Evolutionary conservation across 2,888 invertebrate genomes (phyloP).

Genomic region (Dysmachus trigonus): DNA sequence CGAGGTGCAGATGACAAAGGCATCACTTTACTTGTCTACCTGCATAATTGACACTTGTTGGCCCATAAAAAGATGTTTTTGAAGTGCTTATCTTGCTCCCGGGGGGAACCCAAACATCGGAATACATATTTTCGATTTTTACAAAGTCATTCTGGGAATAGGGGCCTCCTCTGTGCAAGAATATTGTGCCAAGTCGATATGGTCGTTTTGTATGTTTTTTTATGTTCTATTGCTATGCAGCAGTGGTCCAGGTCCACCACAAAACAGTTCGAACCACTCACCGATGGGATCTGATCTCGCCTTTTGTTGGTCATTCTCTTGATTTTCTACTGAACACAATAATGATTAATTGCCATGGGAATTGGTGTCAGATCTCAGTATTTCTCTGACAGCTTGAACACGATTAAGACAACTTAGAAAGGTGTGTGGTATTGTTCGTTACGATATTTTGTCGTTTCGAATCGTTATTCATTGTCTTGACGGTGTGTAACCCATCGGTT

Average conservation of each 20-base stretch:
- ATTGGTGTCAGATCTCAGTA: slow-evolving; percentile 41
- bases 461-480: slow-evolving; percentile 24
- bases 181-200: not conserved
- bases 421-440: slow-evolving; percentile 39
- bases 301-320: slow-evolving; percentile 37
- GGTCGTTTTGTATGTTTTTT: no score
- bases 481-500: slow-evolving; percentile 6
- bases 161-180: slow-evolving; percentile 5
- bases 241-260: slow-evolving; percentile 34
- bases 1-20: slow-evolving; percentile 25
- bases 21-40: slow-evolving; percentile 33
- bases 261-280: slow-evolving; percentile 8
- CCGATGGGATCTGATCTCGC: slow-evolving; percentile 25
- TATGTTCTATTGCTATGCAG: slow-evolving; percentile 1
- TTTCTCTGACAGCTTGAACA: slow-evolving; percentile 35
- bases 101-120: slow-evolving; percentile 16
- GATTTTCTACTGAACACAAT: slow-evolving; percentile 37
- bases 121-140: slow-evolving; percentile 27
- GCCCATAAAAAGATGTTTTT: slow-evolving; percentile 34
- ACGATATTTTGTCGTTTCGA: slow-evolving; percentile 28
- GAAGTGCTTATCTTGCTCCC: slow-evolving; percentile 25
- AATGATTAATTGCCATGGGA: slow-evolving; percentile 41
- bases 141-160: slow-evolving; percentile 42
- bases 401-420: slow-evolving; percentile 42
- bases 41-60: slow-evolving; percentile 44